phyloP scores from a whole-genome alignment of 92 coral and sea anemone genomes.

The Anthopleura xanthogrammica region DNA sequence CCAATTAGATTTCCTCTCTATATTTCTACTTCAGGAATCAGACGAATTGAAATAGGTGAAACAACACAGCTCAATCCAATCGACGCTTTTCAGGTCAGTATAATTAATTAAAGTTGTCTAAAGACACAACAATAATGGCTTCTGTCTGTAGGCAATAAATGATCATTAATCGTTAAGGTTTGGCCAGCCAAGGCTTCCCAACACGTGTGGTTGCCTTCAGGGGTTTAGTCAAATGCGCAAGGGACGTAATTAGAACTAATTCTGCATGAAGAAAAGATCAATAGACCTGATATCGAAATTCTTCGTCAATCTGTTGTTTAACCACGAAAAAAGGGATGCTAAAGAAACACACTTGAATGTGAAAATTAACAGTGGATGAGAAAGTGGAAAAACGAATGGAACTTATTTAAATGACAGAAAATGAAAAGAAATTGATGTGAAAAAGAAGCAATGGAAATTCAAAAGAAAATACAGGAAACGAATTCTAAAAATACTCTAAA shows the following conservation, averaged over 20 bases:
- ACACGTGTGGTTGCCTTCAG: conserved; percentile 3
- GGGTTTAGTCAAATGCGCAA: neutral
- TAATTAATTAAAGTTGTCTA: neutral
- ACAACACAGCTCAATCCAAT: neutral
- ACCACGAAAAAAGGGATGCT: too few relatives aligned
- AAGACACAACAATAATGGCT: neutral
- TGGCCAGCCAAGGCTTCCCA: neutral
- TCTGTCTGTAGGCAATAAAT: neutral
- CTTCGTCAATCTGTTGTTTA: too few relatives aligned
- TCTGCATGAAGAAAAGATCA: neutral
- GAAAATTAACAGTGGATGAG: too few relatives aligned
- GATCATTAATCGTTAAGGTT: neutral
- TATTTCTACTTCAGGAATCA: neutral
- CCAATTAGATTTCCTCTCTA: neutral
- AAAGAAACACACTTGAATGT: too few relatives aligned
- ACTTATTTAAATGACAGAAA: too few relatives aligned
- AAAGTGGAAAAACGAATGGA: too few relatives aligned
- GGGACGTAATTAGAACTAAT: neutral
- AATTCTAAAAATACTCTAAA: too few relatives aligned
- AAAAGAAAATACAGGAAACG: too few relatives aligned
- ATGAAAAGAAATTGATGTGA: too few relatives aligned
- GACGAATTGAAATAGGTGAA: conserved; percentile 6
- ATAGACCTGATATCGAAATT: neutral
- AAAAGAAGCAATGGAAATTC: too few relatives aligned
- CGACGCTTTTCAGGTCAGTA: neutral